Percentiles rank a stretch among this genome's conserved stretches.
Evolutionary conservation across 2,797 vertebrate genomes (phyloP).

Genomic region (Sus cebifrons): DNA sequence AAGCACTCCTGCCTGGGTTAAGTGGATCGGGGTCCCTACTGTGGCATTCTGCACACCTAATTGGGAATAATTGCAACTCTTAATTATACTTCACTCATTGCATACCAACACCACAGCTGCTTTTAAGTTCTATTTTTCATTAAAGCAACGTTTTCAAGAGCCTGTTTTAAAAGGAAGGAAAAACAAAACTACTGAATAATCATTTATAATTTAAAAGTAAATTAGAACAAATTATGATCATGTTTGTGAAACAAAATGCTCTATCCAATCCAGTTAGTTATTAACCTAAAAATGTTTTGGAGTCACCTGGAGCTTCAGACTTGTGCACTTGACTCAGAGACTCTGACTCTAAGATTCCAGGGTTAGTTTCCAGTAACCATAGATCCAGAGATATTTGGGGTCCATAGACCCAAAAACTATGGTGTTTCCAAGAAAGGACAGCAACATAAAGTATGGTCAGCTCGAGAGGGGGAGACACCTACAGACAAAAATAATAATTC

Average conservation of each 20-base stretch:
- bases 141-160: constrained; percentile 81
- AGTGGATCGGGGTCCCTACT: constrained; percentile 48
- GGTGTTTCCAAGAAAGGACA: not conserved
- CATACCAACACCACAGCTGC: constrained; percentile 75
- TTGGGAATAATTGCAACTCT: constrained; percentile 79
- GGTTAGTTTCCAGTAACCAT: not conserved
- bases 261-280: constrained; percentile 60
- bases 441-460: not conserved
- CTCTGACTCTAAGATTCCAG: not conserved
- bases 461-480: not conserved
- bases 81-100: constrained; percentile 78
- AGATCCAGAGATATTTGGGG: not conserved
- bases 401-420: not conserved
- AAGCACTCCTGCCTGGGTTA: not conserved
- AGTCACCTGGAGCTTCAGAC: constrained; percentile 28
- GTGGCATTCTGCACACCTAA: constrained; percentile 75
- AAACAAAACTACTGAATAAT: constrained; percentile 77
- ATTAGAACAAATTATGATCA: constrained; percentile 78
- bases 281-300: constrained; percentile 24
- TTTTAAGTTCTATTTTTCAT: constrained; percentile 83
- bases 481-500: not conserved
- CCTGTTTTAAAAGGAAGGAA: constrained; percentile 33
- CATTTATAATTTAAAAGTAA: constrained; percentile 82
- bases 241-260: constrained; percentile 81
- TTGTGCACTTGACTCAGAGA: not conserved